Evolutionary conservation across 2,888 invertebrate species (phyloP).

Genomic region (Meiosimyza platycephala): DNA sequence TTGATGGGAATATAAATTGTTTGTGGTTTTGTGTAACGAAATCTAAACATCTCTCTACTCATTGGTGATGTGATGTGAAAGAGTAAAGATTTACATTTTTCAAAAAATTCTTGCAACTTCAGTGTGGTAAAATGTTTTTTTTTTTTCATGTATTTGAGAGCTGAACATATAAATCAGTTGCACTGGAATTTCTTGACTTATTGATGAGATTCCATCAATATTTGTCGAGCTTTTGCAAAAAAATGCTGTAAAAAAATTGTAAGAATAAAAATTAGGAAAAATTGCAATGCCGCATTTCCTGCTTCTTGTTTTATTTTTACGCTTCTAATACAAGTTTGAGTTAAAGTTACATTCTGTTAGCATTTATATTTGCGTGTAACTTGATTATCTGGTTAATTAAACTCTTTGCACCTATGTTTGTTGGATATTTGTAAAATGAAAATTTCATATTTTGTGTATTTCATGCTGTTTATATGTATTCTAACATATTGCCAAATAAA

Average conservation of each 20-base stretch:
- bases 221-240: constrained; percentile 49
- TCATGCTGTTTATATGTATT: too few species aligned
- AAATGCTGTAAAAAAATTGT: constrained; percentile 25
- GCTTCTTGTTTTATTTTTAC: constrained; percentile 6
- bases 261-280: background rate
- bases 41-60: constrained; percentile 32
- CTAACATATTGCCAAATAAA: too few species aligned
- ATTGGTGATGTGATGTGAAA: background rate
- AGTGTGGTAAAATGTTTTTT: constrained; percentile 23
- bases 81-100: constrained; percentile 25
- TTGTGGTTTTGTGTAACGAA: constrained; percentile 59
- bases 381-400: constrained; percentile 20
- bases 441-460: too few species aligned
- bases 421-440: too few species aligned
- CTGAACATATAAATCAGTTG: constrained; percentile 29
- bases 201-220: constrained; percentile 62
- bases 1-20: constrained; percentile 66
- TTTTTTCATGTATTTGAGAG: background rate
- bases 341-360: background rate
- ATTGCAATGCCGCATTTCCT: background rate
- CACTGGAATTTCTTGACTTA: constrained; percentile 43
- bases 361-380: constrained; percentile 14
- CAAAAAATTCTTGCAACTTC: constrained; percentile 13
- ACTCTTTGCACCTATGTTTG: background rate
- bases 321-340: background rate